phyloP scores from a whole-genome alignment of 2,797 vertebrate species.

The Gymnoscopelus braueri region DNA sequence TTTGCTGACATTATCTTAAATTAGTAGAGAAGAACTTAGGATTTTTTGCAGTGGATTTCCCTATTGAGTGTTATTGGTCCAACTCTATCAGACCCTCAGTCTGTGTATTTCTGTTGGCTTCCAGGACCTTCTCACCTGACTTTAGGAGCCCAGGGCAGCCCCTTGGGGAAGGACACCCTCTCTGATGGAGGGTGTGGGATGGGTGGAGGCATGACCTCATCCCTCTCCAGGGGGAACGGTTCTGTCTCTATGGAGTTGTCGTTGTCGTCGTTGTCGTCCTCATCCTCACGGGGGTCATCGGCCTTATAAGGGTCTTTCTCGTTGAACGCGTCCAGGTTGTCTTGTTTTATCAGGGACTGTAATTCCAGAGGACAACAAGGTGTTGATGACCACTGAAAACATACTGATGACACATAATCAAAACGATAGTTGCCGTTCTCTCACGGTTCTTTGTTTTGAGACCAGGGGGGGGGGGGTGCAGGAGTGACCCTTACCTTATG shows the following conservation, averaged over 20 bases:
- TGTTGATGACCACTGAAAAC: neutral
- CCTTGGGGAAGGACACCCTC: conserved; percentile 93
- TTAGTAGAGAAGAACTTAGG: too few relatives aligned
- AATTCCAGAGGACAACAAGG: neutral
- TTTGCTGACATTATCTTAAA: neutral
- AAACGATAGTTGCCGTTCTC: neutral
- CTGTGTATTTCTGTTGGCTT: neutral
- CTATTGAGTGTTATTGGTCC: neutral
- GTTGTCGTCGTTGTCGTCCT: conserved; percentile 94
- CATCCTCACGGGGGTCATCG: conserved; percentile 93
- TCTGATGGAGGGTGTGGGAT: conserved; percentile 91
- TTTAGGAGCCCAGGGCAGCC: conserved; percentile 97
- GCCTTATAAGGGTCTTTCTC: conserved; percentile 97
- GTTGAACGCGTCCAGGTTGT: conserved; percentile 97
- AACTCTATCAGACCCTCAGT: neutral
- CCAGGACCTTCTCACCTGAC: conserved; percentile 85
- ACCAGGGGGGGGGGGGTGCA: neutral
- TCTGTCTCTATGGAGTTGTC: conserved; percentile 93
- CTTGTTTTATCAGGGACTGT: conserved; percentile 96
- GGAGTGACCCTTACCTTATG: conserved; percentile 85
- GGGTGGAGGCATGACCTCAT: conserved; percentile 95
- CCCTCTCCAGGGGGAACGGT: conserved; percentile 92
- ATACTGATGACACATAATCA: too few relatives aligned
- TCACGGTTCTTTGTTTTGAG: neutral
- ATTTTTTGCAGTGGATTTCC: too few relatives aligned